Evolutionary conservation across 2,888 invertebrate species (phyloP), one percentile per base, ranked within the genome.

Genomic region (Clivina fossor): DNA sequence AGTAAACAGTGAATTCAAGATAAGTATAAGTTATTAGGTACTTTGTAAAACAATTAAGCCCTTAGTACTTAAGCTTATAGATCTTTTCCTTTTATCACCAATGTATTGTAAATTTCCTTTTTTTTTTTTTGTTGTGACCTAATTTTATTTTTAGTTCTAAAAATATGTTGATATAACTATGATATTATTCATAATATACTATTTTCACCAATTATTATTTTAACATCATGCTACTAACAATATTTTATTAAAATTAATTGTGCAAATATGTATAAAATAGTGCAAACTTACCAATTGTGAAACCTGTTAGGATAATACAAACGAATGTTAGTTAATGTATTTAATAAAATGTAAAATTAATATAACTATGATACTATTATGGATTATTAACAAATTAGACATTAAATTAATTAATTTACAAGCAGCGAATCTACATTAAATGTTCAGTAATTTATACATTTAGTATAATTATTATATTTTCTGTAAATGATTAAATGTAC

Each of bases 281-380:
- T 50, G 15, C 33, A 43, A 26, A 60, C 65, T 65, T 61, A 65
- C 65, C 64, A 57, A 19, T 56, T 63, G 62, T 33, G 62, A 58
- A 47, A 58, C 59, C 64, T 64, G 60, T 60, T 59, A 60, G 60
- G 30, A 56, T 41, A 35, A 56, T 38, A 56, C 24, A 35, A 55
- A 43, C 22, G 44, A 51, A 57, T 57, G 54, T 59, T 54, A 59
- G 57, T 57, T 13, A 47, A 20, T 22, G 15, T n/a, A n/a, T 41
- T 22, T 49, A 41, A 53, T 16, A 41, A 47, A 40, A 37, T 28
- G 24, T 40, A 30, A 24, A 47, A 43, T 32, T 35, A 15, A 47
- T 46, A 11, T 9, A 26, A 5, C 11, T 53, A 19, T 50, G 22
- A 15, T 40, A 20, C 28, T 15, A 40, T 51, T 20, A 28, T 46